Base-by-base conservation (phyloP, 2,888 invertebrate genomes). In the Poecilobothrus nobilitatus region DNA sequence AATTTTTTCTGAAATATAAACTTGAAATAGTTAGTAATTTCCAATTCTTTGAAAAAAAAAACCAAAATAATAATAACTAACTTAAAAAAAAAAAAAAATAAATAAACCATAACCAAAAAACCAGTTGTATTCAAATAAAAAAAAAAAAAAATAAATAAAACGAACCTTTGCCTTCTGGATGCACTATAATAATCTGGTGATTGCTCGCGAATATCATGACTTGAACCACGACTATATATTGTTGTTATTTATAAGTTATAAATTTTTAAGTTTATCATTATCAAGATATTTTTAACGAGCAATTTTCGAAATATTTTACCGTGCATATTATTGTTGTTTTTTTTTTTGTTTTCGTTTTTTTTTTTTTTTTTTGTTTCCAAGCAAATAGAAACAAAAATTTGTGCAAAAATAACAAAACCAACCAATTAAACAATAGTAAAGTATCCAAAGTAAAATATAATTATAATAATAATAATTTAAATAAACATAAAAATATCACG, bases 141-240 rank as follows among this genome's bases (percentile, higher is more conserved):
- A n/a, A n/a, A n/a, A n/a, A n/a, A n/a, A n/a, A n/a, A 27, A 27
- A 27, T 4, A 27, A 5, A 34, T 22, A 37, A 74, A 77, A 85
- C 90, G 84, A 87, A 91, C 91, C 91, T 91, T 86, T 88, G 90
- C 79, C 89, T 89, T 81, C 90, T 87, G 80, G 84, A 83, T 75
- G 86, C 83, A 76, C 86, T 84, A 79, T 88, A 87, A 81, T 91
- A 87, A 81, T 91, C 91, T 73, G 90, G 90, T 76, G 91, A 90
- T 74, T 87, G 85, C 76, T 91, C 91, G 76, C 87, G 83, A 75
- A 90, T 84, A 81, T 90, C 90, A 84, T 89, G 89, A 83, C 88
- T 89, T 73, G 89, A 89, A 76, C 90, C 89, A 79, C 89, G 89
- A 78, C 90, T 90, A 73, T 68, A 62, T 22, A 62, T 66, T 64